A percentile compares a stretch with the other conserved stretches of the same genome.
Evolutionary conservation across 2,888 invertebrate species (phyloP).

Genomic region (Zelleria hepariella): DNA sequence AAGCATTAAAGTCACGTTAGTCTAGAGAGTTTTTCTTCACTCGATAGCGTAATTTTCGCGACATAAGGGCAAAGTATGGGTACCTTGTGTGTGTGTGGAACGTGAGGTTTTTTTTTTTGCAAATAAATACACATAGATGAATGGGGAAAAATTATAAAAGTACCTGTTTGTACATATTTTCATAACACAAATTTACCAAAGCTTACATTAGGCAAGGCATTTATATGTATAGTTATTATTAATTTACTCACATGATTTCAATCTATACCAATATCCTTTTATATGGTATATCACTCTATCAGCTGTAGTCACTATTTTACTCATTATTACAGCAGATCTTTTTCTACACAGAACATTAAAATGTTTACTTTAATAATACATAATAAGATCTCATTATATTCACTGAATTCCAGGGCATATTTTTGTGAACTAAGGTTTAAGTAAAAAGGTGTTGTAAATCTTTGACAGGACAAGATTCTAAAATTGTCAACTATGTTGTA

Average conservation of each 20-base stretch:
- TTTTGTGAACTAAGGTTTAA: neutral
- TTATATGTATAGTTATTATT: too few species aligned
- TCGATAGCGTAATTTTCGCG: neutral
- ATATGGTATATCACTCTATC: constrained; percentile 34
- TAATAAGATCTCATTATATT: too few species aligned
- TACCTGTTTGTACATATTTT: too few species aligned
- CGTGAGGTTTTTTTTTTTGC: too few species aligned
- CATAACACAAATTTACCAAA: too few species aligned
- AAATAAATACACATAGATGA: too few species aligned
- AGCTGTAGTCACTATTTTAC: constrained; percentile 20
- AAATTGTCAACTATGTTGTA: too few species aligned
- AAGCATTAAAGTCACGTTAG: neutral
- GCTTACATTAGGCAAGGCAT: too few species aligned
- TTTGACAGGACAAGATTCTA: neutral
- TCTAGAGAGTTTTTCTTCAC: too few species aligned
- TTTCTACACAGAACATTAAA: neutral
- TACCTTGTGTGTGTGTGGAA: too few species aligned
- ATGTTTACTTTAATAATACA: neutral
- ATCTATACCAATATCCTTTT: constrained; percentile 44
- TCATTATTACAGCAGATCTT: neutral
- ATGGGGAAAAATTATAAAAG: too few species aligned
- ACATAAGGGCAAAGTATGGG: too few species aligned
- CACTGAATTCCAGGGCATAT: neutral
- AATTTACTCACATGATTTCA: constrained; percentile 53
- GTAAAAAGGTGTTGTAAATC: neutral